Percentiles rank a stretch among this genome's conserved stretches.
Evolutionary conservation across 2,888 invertebrate species (phyloP).

Genomic region (Hylaea fasciaria): DNA sequence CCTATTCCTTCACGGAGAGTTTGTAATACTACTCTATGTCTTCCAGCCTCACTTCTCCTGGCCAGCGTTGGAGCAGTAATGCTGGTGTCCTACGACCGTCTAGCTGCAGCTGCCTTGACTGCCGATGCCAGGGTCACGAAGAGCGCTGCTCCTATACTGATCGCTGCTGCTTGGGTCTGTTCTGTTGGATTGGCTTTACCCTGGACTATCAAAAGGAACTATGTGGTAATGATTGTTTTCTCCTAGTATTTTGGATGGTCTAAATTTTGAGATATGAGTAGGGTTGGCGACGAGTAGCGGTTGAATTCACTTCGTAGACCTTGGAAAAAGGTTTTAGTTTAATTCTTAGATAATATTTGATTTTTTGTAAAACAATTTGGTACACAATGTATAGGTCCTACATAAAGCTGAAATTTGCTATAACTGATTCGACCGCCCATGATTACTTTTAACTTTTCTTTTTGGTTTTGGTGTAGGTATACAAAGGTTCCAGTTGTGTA

Average conservation of each 20-base stretch:
- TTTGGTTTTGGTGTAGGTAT: no score
- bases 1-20: no score
- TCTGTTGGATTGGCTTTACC: conserved; percentile 87
- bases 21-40: neutral
- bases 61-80: conserved; percentile 91
- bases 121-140: conserved; percentile 88
- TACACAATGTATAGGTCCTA: no score
- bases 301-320: no score
- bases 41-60: conserved; percentile 88
- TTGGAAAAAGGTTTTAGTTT: no score
- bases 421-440: no score
- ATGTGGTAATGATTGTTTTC: conserved; percentile 76
- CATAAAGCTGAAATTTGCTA: no score
- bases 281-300: no score
- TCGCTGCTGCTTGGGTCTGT: conserved; percentile 87
- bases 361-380: neutral
- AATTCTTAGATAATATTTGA: no score
- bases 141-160: conserved; percentile 86
- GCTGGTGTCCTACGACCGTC: conserved; percentile 91
- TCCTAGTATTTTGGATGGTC: neutral
- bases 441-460: no score
- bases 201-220: conserved; percentile 86
- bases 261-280: no score
- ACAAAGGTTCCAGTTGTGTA: no score
- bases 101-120: conserved; percentile 91